These are phyloP conservation scores for Cyclophora punctaria DNA, from an alignment of 2,888 invertebrate species.

Conservation along the genomic window DNA sequence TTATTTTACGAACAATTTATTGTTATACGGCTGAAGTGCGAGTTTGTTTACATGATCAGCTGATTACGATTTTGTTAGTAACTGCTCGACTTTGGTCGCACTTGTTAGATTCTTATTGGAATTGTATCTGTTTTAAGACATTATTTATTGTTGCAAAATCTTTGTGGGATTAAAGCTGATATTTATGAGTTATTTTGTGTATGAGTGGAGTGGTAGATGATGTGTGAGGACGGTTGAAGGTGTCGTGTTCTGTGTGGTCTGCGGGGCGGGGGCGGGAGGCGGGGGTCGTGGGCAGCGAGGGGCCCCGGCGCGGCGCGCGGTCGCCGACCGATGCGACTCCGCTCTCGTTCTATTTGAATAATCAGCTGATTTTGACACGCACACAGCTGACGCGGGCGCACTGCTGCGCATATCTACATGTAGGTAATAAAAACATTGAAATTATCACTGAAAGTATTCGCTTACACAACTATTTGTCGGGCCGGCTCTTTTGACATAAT, in stretches of 20 bases:
- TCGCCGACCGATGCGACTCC: conserved; percentile 57
- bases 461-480: conserved; percentile 11
- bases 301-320: conserved; percentile 32
- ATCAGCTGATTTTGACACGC: conserved; percentile 76
- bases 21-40: conserved; percentile 17
- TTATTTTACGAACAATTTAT: background rate
- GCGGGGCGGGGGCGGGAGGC: conserved; percentile 12
- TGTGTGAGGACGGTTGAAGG: background rate
- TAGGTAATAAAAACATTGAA: conserved; percentile 29
- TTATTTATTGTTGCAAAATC: background rate
- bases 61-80: conserved; percentile 42
- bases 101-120: conserved; percentile 47
- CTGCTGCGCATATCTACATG: conserved; percentile 53
- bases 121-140: conserved; percentile 3
- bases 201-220: background rate
- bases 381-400: conserved; percentile 73
- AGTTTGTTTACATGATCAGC: conserved; percentile 71
- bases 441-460: conserved; percentile 13
- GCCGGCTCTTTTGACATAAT: too few species aligned
- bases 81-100: conserved; percentile 5
- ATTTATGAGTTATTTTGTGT: background rate
- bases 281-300: conserved; percentile 18
- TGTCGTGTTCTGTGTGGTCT: conserved; percentile 12
- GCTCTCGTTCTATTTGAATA: conserved; percentile 71
- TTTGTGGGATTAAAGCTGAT: conserved; percentile 3